A percentile compares a stretch with the other conserved stretches of the same genome.
Conservation (phyloP, 2,797 vertebrate species). For the Scomberomorus guttatus region DNA sequence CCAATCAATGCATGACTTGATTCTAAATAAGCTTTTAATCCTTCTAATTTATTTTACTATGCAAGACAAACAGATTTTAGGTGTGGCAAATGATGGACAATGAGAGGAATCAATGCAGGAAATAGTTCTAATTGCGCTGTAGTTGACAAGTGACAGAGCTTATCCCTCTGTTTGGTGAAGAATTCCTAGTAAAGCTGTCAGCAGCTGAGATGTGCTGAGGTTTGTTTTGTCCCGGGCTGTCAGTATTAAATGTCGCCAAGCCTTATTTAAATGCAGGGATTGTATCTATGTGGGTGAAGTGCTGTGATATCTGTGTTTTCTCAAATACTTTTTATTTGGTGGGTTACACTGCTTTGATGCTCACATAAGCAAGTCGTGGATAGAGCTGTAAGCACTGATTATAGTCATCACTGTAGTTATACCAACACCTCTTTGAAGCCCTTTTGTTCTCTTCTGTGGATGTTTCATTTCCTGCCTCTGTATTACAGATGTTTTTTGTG, state of each 20-base stretch:
- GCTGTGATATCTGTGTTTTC: slow-evolving; percentile 38
- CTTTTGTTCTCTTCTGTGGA: slow-evolving; percentile 14
- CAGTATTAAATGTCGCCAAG: slow-evolving; percentile 65
- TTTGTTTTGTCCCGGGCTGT: slow-evolving; percentile 70
- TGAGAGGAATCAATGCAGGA: slow-evolving; percentile 35
- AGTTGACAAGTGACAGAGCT: slow-evolving; percentile 45
- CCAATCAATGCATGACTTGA: slow-evolving; percentile 5
- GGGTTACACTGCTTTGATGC: slow-evolving; percentile 54
- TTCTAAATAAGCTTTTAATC: slow-evolving; percentile 23
- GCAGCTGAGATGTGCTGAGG: slow-evolving; percentile 51
- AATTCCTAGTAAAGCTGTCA: slow-evolving; percentile 62
- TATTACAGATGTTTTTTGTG: slow-evolving; percentile 12
- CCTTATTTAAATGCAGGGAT: slow-evolving; percentile 74
- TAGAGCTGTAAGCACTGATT: slow-evolving; percentile 52
- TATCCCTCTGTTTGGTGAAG: slow-evolving; percentile 40
- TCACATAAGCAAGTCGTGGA: slow-evolving; percentile 42
- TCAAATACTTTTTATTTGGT: slow-evolving; percentile 44
- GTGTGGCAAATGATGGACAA: slow-evolving; percentile 42
- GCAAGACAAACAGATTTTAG: slow-evolving; percentile 7
- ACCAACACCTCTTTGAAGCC: slow-evolving; percentile 21
- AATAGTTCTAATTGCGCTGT: slow-evolving; percentile 44
- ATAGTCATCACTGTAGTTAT: slow-evolving; percentile 38
- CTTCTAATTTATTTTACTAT: slow-evolving; percentile 14
- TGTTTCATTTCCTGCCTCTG: background rate
- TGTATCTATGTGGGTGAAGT: slow-evolving; percentile 57